Evolutionary conservation across 2,797 vertebrate genomes (phyloP).

Genomic region (Notolepis coatsorum): DNA sequence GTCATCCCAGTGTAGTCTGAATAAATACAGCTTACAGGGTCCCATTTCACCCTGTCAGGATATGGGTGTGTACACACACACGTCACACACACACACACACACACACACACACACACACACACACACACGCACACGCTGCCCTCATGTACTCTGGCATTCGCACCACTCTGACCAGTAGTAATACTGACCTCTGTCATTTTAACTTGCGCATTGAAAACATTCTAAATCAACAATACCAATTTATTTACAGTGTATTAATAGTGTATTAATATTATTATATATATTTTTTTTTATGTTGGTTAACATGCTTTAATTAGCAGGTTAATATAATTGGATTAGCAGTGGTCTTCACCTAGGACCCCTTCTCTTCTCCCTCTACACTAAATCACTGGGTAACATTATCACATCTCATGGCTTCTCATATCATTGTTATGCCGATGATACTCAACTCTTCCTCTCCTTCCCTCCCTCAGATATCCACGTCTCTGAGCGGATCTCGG

Average conservation of each 20-base stretch:
- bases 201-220: no score
- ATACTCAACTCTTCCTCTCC: no score
- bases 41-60: conserved; percentile 32
- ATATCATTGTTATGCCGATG: no score
- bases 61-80: neutral
- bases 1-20: conserved; percentile 59
- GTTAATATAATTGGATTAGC: no score
- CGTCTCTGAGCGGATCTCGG: no score
- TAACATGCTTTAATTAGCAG: no score
- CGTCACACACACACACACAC: neutral
- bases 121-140: conserved; percentile 30
- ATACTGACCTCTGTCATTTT: no score
- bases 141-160: conserved; percentile 28
- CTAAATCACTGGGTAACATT: no score
- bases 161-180: conserved; percentile 36
- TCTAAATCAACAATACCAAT: neutral
- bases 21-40: conserved; percentile 68
- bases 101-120: neutral
- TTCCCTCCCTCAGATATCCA: no score
- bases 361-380: no score
- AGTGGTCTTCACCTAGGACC: no score
- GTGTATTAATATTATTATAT: neutral
- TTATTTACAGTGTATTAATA: neutral
- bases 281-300: neutral
- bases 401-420: no score